Evolutionary conservation across 64 coral and sea anemone genomes (phyloP).

Genomic region (Hydrozoanthus tunicans): DNA sequence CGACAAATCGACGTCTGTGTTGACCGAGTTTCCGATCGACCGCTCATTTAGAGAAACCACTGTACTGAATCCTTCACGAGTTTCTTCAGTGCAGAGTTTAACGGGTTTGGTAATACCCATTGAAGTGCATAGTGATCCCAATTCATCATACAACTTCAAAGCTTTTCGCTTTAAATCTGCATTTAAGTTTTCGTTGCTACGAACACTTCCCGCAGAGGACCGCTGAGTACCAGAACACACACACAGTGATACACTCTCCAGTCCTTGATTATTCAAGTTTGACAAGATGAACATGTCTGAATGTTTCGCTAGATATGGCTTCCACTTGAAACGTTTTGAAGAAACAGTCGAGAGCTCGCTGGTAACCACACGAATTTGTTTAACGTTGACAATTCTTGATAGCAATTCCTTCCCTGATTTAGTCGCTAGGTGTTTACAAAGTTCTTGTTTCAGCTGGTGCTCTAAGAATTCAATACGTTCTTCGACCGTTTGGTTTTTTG

Average conservation of each 20-base stretch:
- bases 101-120: slow-evolving; percentile 15
- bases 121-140: neutral
- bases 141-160: neutral
- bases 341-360: neutral
- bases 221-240: neutral
- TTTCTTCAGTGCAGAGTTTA: neutral
- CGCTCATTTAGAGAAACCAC: neutral
- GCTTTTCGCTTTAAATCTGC: neutral
- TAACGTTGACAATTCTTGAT: neutral
- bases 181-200: neutral
- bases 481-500: neutral
- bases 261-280: neutral
- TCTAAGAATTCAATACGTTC: neutral
- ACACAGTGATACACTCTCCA: neutral
- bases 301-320: slow-evolving; percentile 11
- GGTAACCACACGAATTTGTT: neutral
- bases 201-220: neutral
- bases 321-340: slow-evolving; percentile 38
- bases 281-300: slow-evolving; percentile 15
- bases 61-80: neutral
- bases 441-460: neutral
- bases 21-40: neutral
- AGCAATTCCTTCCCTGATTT: neutral
- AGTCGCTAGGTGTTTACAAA: neutral
- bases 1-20: neutral